Conservation (phyloP, 1,140 invertebrate species). For the Lordiphosa mommai region DNA sequence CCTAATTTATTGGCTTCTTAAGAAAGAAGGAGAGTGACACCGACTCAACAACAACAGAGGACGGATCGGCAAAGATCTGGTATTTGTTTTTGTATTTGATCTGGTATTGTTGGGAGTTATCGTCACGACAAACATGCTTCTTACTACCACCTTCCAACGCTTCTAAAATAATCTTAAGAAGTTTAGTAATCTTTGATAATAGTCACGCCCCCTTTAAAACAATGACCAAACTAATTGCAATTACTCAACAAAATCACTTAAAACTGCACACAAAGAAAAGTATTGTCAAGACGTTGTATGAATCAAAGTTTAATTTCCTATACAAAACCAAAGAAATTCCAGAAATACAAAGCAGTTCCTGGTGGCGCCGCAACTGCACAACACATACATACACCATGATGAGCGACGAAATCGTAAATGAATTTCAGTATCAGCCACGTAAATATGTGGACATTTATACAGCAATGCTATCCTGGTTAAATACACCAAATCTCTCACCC, state of each 20-base stretch:
- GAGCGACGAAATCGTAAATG: not conserved
- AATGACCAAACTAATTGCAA: too few relatives aligned
- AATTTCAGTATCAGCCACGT: not conserved
- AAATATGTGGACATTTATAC: conserved; percentile 4
- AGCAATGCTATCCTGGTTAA: conserved; percentile 8
- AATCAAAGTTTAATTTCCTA: not conserved
- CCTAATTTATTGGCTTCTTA: too few relatives aligned
- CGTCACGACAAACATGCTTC: too few relatives aligned
- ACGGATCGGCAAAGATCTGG: too few relatives aligned
- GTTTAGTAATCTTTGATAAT: too few relatives aligned
- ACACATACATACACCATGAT: not conserved
- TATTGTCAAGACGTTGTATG: not conserved
- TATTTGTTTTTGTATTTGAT: too few relatives aligned
- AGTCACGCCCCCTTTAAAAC: too few relatives aligned
- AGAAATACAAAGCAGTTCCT: not conserved
- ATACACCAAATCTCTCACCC: conserved; percentile 3
- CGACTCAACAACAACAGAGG: too few relatives aligned
- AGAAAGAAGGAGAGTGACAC: too few relatives aligned
- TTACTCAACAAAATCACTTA: not conserved
- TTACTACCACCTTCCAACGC: too few relatives aligned
- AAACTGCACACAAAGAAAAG: not conserved
- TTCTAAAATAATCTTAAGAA: too few relatives aligned
- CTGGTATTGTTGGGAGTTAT: too few relatives aligned
- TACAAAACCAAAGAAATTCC: not conserved
- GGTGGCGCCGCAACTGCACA: not conserved